Conservation (phyloP, 2,113 vertebrate genomes). For the Notothenia coriiceps region DNA sequence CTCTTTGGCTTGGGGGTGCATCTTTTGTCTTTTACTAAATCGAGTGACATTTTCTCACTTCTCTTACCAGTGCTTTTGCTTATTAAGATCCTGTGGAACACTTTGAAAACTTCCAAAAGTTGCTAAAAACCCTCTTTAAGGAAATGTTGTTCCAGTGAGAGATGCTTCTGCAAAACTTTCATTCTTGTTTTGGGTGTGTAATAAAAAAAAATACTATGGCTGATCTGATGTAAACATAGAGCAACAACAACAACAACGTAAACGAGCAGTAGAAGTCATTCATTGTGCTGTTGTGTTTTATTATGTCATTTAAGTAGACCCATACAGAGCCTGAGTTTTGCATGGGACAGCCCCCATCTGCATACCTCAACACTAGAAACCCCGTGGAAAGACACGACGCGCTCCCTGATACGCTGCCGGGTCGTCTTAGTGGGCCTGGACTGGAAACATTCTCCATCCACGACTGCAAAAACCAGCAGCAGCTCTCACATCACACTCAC, state of each 20-base stretch:
- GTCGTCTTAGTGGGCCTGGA: conserved; percentile 44
- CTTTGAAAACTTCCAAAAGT: neutral
- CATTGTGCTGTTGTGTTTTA: conserved; percentile 5
- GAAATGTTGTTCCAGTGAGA: neutral
- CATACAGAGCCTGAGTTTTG: conserved; percentile 4
- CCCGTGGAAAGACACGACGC: conserved; percentile 76
- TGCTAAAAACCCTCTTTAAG: neutral
- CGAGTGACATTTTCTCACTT: neutral
- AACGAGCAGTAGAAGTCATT: neutral
- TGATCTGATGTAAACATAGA: neutral
- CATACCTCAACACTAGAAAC: conserved; percentile 66
- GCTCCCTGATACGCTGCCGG: conserved; percentile 80
- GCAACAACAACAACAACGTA: neutral
- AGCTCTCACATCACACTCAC: conserved; percentile 6
- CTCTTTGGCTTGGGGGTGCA: neutral
- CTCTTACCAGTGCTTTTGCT: no score
- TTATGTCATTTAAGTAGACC: conserved; percentile 9
- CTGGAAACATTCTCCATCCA: conserved; percentile 59
- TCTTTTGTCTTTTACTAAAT: neutral
- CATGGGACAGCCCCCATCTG: conserved; percentile 76
- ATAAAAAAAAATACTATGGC: neutral
- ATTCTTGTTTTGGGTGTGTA: neutral
- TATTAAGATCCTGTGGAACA: neutral
- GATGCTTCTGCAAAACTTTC: neutral
- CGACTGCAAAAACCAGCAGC: conserved; percentile 59